Evolutionary conservation across 2,113 vertebrate genomes (phyloP).

Genomic region (Setophaga kirtlandii): DNA sequence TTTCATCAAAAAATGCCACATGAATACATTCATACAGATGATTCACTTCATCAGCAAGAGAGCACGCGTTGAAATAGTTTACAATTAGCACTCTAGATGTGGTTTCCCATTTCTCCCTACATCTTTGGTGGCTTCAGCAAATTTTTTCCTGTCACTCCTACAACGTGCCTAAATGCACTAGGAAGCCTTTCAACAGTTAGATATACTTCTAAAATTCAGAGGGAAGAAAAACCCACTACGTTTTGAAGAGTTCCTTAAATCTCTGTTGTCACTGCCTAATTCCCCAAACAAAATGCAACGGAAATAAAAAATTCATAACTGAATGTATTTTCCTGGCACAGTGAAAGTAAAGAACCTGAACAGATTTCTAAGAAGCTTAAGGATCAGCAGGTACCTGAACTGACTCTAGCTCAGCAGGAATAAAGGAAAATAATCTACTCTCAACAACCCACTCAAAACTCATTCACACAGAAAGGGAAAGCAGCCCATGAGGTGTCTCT

Average conservation of each 20-base stretch:
- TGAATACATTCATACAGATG: conserved; percentile 45
- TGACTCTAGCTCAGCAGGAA: background rate
- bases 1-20: conserved; percentile 66
- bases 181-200: conserved; percentile 31
- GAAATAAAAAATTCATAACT: background rate
- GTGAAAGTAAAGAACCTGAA: background rate
- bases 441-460: background rate
- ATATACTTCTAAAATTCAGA: background rate
- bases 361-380: background rate
- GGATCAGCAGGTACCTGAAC: background rate
- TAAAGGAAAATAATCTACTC: background rate
- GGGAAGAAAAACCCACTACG: background rate
- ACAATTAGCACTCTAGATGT: conserved; percentile 53
- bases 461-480: background rate
- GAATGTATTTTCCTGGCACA: background rate
- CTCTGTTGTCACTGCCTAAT: background rate
- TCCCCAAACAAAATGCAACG: background rate
- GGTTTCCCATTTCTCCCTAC: conserved; percentile 42
- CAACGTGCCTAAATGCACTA: background rate
- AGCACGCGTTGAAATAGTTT: conserved; percentile 45
- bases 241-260: background rate
- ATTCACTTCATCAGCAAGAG: conserved; percentile 58
- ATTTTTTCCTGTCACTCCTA: conserved; percentile 10
- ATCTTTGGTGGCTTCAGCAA: conserved; percentile 48
- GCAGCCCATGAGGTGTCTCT: background rate